A percentile compares a stretch with the other conserved stretches of the same genome.
These are phyloP conservation scores for Heliconius charithonia DNA, from an alignment of 2,888 invertebrate genomes.

Conservation along the genomic window DNA sequence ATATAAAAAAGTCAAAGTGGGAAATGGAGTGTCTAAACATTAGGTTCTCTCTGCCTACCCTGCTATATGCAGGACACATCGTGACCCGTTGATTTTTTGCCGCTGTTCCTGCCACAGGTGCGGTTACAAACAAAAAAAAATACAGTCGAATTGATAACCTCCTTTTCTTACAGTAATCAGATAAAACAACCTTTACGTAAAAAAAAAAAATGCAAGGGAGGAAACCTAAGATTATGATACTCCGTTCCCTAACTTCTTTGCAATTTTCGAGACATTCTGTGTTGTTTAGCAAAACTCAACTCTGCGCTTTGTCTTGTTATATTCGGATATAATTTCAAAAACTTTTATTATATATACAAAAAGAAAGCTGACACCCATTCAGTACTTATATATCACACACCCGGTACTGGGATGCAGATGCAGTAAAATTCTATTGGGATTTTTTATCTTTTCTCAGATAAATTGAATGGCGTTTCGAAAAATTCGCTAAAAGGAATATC, in stretches of 20 bases:
- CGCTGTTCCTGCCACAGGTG: too few relatives aligned
- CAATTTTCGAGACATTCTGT: not conserved
- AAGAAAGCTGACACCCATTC: not conserved
- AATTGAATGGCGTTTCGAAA: conserved; percentile 17
- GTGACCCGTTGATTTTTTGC: too few relatives aligned
- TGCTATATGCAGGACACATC: too few relatives aligned
- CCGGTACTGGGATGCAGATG: not conserved
- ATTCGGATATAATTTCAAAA: not conserved
- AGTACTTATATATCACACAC: conserved; percentile 3
- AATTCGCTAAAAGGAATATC: conserved; percentile 5
- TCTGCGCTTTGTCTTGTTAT: too few relatives aligned
- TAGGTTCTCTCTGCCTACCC: too few relatives aligned
- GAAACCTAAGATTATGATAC: not conserved
- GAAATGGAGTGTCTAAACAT: too few relatives aligned
- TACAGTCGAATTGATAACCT: too few relatives aligned
- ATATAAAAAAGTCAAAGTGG: too few relatives aligned
- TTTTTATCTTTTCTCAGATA: conserved; percentile 18
- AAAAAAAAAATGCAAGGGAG: not conserved
- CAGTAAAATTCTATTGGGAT: conserved; percentile 12
- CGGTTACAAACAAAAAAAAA: too few relatives aligned
- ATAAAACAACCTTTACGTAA: too few relatives aligned
- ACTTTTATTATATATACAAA: not conserved
- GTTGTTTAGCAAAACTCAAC: not conserved
- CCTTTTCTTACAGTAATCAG: too few relatives aligned
- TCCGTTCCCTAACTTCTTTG: not conserved